Base-by-base conservation (phyloP, 2,888 invertebrate genomes). In the Drosophila neoperkinsi region DNA sequence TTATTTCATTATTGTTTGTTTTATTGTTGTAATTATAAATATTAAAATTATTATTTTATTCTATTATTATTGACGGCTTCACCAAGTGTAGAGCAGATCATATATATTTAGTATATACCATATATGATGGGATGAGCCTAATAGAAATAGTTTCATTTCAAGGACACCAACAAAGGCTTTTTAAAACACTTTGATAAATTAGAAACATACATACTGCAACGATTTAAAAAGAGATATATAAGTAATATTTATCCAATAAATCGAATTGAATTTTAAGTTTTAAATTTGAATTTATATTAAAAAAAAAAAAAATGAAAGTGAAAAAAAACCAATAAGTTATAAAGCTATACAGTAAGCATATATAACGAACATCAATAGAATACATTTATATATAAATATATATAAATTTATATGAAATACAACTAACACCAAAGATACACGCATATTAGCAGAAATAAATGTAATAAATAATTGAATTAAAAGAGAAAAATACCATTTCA, bases 391-490 rank as follows among this genome's bases (percentile, higher is more conserved):
- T 71, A 79, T 68, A 65, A 66, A 80, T 67, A 69, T 80, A 71
- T 78, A 69, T 80, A 63, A n/a, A 38, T 77, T 69, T 63, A 72
- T 65, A 62, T 79, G 60, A 51, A 65, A 80, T 67, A 74, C 68
- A 74, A 76, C 61, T 70, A 74, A 83, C 74, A 88, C 74, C 77
- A 90, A 76, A 73, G 71, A 82, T 81, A 87, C 88, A 75, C 70
- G 79, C 88, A 90, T 88, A 90, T 74, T 85, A 86, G 90, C 90
- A 83, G 70, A 88, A 81, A 81, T 81, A 76, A 81, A 77, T 73
- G 51, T 69, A 88, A 79, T 83, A 90, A 74, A 82, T 80, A 73
- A 85, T 68, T 53, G 57, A 76, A 79, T 63, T 70, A 56, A 67
- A 50, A 28, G 34, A 56, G 25, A 52, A 10, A 18, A n/a, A 31